A percentile compares a stretch with the other conserved stretches of the same genome.
Evolutionary conservation across 1,140 invertebrate species (phyloP).

Genomic region (Sminthurinus signatus): DNA sequence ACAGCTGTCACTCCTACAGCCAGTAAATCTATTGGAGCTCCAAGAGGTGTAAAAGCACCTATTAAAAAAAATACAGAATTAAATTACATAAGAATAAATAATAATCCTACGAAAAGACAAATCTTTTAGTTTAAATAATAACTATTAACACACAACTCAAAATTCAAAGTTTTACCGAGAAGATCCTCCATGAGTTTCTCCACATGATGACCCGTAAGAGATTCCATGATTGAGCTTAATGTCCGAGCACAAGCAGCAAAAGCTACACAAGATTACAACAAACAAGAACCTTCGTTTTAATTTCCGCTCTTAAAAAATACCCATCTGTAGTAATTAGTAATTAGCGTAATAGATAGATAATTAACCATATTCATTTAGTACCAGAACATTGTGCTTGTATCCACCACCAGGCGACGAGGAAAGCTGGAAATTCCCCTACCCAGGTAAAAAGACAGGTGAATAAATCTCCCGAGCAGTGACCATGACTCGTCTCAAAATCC

Average conservation of each 20-base stretch:
- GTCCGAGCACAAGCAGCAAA: slow-evolving; percentile 33
- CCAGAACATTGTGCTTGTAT: slow-evolving; percentile 6
- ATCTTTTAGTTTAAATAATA: no score
- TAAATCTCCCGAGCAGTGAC: slow-evolving; percentile 36
- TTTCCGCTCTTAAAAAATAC: no score
- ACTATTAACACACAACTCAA: no score
- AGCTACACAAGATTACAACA: no score
- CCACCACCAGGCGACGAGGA: slow-evolving; percentile 35
- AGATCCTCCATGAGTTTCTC: slow-evolving; percentile 33
- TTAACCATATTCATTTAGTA: no score
- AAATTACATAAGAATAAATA: no score
- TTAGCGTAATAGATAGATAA: no score
- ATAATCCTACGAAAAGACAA: no score
- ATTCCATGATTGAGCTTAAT: slow-evolving; percentile 36
- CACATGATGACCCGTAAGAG: slow-evolving; percentile 36
- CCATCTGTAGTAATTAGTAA: no score
- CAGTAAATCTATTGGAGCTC: slow-evolving; percentile 61
- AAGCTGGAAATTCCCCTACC: slow-evolving; percentile 24
- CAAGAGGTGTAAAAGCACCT: slow-evolving; percentile 44
- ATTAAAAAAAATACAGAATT: no score
- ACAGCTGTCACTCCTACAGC: slow-evolving; percentile 60
- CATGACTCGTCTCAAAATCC: slow-evolving; percentile 36
- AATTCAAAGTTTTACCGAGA: no score
- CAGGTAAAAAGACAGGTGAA: slow-evolving; percentile 30
- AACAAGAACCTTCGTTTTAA: no score